Percentiles rank a stretch among this genome's conserved stretches.
Conservation (phyloP, 2,797 vertebrate genomes). For the Propithecus perrieri region DNA sequence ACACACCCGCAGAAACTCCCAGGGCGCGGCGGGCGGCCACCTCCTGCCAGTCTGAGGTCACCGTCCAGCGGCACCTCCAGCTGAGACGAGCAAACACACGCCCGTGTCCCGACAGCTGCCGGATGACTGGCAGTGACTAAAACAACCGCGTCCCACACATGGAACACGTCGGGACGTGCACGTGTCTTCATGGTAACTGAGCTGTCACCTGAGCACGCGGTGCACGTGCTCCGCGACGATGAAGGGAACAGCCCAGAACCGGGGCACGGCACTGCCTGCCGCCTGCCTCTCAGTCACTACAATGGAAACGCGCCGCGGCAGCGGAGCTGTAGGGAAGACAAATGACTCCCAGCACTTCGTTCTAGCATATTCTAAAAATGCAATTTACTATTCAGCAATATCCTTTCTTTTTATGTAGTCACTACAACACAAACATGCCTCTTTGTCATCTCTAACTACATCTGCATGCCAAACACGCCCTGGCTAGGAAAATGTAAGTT, state of each 20-base stretch:
- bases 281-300: fast-evolving
- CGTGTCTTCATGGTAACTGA: too few species aligned
- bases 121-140: fast-evolving
- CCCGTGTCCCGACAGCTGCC: fast-evolving
- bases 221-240: fast-evolving
- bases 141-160: not conserved
- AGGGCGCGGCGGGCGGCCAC: fast-evolving
- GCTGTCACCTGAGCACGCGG: not conserved
- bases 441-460: conserved; percentile 27
- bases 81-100: fast-evolving
- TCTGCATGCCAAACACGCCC: conserved; percentile 29
- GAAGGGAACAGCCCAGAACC: not conserved
- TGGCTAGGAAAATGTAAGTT: not conserved
- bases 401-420: not conserved
- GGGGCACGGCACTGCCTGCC: not conserved
- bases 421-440: conserved; percentile 14
- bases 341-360: not conserved
- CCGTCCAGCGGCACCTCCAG: not conserved
- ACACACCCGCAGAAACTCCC: fast-evolving
- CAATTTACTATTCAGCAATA: not conserved
- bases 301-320: not conserved
- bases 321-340: not conserved
- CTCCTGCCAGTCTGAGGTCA: not conserved
- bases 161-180: too few species aligned
- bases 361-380: not conserved